phyloP scores from a whole-genome alignment of 2,113 vertebrate species.

The Leptobrachium leishanense region DNA sequence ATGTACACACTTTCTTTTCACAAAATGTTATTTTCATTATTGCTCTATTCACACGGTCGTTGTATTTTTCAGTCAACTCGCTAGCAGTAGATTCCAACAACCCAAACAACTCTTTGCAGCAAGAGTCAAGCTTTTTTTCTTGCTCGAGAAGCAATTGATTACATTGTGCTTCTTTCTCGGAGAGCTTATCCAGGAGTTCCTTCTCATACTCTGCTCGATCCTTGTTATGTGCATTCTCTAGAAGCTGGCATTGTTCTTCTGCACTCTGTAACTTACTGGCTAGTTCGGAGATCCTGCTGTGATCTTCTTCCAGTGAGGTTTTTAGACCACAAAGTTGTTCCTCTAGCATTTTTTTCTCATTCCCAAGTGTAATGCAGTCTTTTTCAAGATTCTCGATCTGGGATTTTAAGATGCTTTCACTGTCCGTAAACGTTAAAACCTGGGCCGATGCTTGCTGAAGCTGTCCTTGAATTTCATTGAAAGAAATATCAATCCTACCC shows the following conservation, averaged over 20 bases:
- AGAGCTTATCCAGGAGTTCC: slow-evolving; percentile 66
- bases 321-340: slow-evolving; percentile 69
- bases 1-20: slow-evolving; percentile 62
- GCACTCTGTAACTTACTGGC: slow-evolving; percentile 63
- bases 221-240: slow-evolving; percentile 66
- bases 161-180: slow-evolving; percentile 72
- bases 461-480: slow-evolving; percentile 80
- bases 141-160: slow-evolving; percentile 63
- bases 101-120: slow-evolving; percentile 61
- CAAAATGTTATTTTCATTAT: slow-evolving; percentile 68
- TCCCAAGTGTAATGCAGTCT: slow-evolving; percentile 72
- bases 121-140: slow-evolving; percentile 64
- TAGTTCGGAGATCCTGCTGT: slow-evolving; percentile 65
- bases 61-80: slow-evolving; percentile 72
- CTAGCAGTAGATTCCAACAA: slow-evolving; percentile 62
- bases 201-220: slow-evolving; percentile 70
- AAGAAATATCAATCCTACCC: slow-evolving; percentile 63
- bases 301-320: slow-evolving; percentile 65
- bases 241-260: slow-evolving; percentile 66
- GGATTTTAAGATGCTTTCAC: slow-evolving; percentile 70
- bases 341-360: slow-evolving; percentile 73
- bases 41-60: slow-evolving; percentile 63
- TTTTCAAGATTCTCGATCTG: slow-evolving; percentile 74
- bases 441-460: slow-evolving; percentile 69
- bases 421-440: slow-evolving; percentile 67